These are phyloP conservation scores for Muscicapa adusta DNA, from an alignment of 2,113 vertebrate species.

Conservation along the genomic window DNA sequence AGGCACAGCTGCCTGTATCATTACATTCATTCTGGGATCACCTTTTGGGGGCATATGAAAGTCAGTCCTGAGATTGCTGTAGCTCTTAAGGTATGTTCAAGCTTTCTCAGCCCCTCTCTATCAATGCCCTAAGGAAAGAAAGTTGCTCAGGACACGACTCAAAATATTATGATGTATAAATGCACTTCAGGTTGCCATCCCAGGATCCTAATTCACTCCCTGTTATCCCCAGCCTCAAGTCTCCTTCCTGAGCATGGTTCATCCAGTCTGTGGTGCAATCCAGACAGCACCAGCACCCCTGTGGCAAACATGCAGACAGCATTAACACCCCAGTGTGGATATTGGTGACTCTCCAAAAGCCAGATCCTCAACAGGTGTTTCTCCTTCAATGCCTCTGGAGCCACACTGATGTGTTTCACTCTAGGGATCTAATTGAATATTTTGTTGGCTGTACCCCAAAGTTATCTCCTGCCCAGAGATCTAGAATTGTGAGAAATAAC, in stretches of 20 bases:
- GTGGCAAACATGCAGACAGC: background rate
- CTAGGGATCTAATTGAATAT: background rate
- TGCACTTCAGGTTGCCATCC: background rate
- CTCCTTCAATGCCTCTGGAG: background rate
- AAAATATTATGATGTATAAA: background rate
- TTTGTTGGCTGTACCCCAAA: background rate
- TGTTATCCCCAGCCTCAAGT: background rate
- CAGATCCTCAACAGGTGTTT: background rate
- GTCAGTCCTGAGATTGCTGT: background rate
- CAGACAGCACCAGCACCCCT: background rate
- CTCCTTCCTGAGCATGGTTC: background rate
- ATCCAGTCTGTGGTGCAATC: background rate
- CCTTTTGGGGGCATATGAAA: background rate
- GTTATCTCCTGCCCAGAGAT: background rate
- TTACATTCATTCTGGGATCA: background rate
- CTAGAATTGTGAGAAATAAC: background rate
- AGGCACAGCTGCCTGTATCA: background rate
- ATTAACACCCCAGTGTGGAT: accelerated
- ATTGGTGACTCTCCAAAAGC: background rate
- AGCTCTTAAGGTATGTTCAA: background rate
- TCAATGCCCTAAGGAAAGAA: background rate
- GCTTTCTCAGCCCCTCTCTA: background rate
- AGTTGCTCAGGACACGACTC: background rate
- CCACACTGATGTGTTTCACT: background rate
- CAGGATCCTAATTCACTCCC: background rate